phyloP scores from a whole-genome alignment of 2,113 vertebrate genomes.

The Catagonus wagneri region DNA sequence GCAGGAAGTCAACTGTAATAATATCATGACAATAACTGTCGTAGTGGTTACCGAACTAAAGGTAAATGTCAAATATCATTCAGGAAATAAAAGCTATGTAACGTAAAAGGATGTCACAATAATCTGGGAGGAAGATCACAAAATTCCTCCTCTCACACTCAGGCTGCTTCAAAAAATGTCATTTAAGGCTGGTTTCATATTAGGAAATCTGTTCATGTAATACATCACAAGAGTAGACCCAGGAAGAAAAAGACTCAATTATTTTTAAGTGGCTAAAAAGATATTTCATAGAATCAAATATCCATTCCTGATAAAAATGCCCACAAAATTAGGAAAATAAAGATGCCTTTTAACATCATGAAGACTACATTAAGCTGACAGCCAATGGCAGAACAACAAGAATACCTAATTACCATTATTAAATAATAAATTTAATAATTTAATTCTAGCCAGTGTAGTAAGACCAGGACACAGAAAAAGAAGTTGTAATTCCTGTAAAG shows the following conservation, averaged over 20 bases:
- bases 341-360: background rate
- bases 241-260: background rate
- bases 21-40: background rate
- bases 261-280: background rate
- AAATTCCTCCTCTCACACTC: background rate
- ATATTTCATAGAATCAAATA: background rate
- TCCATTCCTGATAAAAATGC: background rate
- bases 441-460: constrained; percentile 10
- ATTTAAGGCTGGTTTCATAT: background rate
- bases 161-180: background rate
- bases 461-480: constrained; percentile 26
- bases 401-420: background rate
- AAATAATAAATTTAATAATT: too few species aligned
- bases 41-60: background rate
- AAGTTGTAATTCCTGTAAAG: background rate
- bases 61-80: background rate
- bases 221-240: background rate
- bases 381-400: background rate
- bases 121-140: background rate
- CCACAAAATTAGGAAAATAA: constrained; percentile 45
- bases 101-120: background rate
- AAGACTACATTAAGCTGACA: background rate
- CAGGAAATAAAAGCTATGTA: background rate
- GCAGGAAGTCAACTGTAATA: background rate
- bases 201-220: background rate